A percentile compares a stretch with the other conserved stretches of the same genome.
Conservation (phyloP, 2,888 invertebrate species). For the Escarpia spicata region DNA sequence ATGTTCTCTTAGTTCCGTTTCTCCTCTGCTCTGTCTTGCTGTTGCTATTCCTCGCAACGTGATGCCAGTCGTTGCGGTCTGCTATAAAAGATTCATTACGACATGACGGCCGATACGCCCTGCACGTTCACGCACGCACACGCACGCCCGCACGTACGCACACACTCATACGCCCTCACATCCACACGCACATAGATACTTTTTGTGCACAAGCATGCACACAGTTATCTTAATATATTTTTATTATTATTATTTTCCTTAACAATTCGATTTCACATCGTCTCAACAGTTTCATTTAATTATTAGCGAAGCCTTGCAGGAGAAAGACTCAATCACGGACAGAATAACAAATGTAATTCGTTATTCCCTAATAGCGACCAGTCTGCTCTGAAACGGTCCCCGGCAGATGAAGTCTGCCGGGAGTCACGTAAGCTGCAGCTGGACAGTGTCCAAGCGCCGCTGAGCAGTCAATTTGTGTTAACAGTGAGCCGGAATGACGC, state of each 20-base stretch:
- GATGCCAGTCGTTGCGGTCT: no score
- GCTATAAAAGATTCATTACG: no score
- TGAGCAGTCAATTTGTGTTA: slow-evolving; percentile 3
- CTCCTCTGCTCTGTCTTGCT: no score
- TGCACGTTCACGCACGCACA: no score
- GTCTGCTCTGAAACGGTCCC: background rate
- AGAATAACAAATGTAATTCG: background rate
- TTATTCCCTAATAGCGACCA: background rate
- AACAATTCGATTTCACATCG: background rate
- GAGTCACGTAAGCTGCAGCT: background rate
- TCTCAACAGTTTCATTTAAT: background rate
- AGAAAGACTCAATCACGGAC: background rate
- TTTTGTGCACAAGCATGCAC: background rate
- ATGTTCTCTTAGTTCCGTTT: no score
- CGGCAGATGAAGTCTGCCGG: background rate
- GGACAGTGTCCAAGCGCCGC: background rate
- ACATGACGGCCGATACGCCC: no score
- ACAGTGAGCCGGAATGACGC: background rate
- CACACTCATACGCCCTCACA: no score
- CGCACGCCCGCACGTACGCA: no score
- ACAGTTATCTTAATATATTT: background rate
- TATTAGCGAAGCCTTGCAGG: background rate
- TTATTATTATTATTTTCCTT: no score
- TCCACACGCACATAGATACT: no score
- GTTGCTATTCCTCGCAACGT: no score